Evolutionary conservation across 2,113 vertebrate genomes (phyloP).

Genomic region (Myotis yumanensis): DNA sequence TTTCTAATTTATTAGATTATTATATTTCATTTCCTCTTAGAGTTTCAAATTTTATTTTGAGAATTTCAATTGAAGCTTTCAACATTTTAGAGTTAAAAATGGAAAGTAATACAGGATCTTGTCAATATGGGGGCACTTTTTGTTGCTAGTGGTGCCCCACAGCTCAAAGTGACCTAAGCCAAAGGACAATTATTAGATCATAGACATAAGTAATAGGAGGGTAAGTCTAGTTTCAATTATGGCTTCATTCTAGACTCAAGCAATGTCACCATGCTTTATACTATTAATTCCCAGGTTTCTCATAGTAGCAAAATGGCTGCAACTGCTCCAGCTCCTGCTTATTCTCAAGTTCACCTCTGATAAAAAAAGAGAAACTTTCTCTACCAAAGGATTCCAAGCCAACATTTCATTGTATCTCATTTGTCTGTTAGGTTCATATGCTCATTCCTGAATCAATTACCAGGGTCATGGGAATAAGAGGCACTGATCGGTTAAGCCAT

Average conservation of each 20-base stretch:
- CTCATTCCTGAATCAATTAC: neutral
- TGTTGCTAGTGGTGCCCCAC: neutral
- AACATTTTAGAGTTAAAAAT: neutral
- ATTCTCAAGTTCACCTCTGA: neutral
- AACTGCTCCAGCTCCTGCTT: neutral
- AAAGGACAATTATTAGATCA: neutral
- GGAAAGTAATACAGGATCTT: neutral
- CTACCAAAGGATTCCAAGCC: neutral
- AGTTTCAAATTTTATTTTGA: neutral
- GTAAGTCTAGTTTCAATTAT: neutral
- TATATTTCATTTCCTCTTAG: neutral
- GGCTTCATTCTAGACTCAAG: neutral
- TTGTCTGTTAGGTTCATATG: neutral
- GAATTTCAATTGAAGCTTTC: slow-evolving; percentile 1
- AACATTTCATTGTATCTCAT: neutral
- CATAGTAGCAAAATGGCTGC: neutral
- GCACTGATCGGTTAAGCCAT: neutral
- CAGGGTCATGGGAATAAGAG: neutral
- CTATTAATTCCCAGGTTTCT: neutral
- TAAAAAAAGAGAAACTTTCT: neutral
- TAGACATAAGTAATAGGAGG: neutral
- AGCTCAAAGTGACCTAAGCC: neutral
- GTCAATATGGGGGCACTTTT: neutral
- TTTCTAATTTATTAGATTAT: neutral
- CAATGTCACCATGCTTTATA: neutral